Conservation (phyloP, 2,888 invertebrate species). For the Calliphora vomitoria region DNA sequence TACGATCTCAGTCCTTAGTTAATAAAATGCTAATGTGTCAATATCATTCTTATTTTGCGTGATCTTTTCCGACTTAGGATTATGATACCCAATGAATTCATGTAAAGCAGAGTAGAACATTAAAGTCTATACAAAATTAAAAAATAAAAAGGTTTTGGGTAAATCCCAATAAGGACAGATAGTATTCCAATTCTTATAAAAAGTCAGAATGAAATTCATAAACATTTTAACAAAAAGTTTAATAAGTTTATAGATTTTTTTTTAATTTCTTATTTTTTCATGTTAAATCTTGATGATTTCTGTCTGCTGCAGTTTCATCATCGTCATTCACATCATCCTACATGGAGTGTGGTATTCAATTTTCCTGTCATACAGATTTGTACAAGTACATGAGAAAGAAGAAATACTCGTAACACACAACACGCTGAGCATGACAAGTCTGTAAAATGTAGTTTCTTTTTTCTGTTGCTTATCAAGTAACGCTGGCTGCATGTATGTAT, state of each 20-base stretch:
- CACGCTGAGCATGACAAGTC: slow-evolving; percentile 53
- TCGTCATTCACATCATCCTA: slow-evolving; percentile 27
- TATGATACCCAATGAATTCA: too few species aligned
- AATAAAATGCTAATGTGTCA: too few species aligned
- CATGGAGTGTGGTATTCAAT: slow-evolving; percentile 34
- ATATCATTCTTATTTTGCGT: too few species aligned
- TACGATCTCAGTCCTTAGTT: too few species aligned
- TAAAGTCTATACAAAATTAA: too few species aligned
- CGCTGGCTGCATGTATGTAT: slow-evolving; percentile 18
- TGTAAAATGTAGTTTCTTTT: slow-evolving; percentile 40
- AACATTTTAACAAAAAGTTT: too few species aligned
- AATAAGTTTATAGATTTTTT: not conserved
- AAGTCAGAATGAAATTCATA: too few species aligned
- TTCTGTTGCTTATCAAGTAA: slow-evolving; percentile 1
- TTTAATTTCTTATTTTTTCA: slow-evolving; percentile 1
- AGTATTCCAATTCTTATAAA: too few species aligned
- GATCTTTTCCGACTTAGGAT: too few species aligned
- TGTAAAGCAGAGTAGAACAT: too few species aligned
- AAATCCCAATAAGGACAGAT: too few species aligned
- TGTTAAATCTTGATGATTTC: slow-evolving; percentile 34
- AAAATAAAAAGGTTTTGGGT: too few species aligned
- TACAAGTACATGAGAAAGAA: not conserved
- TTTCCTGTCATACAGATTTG: slow-evolving; percentile 45
- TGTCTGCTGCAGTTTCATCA: slow-evolving; percentile 64
- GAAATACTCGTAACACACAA: slow-evolving; percentile 21